A percentile compares a stretch with the other conserved stretches of the same genome.
Evolutionary conservation across 2,888 invertebrate species (phyloP).

Genomic region (Hymenopus coronatus): DNA sequence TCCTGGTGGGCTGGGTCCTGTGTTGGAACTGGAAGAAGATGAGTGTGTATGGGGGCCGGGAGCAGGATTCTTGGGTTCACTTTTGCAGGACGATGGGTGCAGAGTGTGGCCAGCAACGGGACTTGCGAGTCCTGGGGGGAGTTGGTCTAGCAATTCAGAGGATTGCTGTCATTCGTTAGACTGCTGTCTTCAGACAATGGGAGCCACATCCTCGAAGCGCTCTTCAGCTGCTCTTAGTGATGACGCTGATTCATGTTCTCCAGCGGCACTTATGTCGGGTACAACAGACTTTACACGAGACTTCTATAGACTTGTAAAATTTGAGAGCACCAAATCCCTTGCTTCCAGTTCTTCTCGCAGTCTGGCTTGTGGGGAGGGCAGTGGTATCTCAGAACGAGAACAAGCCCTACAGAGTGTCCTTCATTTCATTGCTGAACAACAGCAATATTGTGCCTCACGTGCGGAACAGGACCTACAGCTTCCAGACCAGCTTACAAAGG

Average conservation of each 20-base stretch:
- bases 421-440: constrained; percentile 73
- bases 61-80: constrained; percentile 58
- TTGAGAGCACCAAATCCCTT: constrained; percentile 75
- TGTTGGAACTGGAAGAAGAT: constrained; percentile 70
- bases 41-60: constrained; percentile 72
- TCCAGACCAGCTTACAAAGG: not conserved
- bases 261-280: constrained; percentile 56
- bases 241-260: constrained; percentile 44
- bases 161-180: constrained; percentile 35
- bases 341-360: constrained; percentile 71
- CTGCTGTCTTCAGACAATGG: constrained; percentile 41
- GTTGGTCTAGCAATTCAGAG: constrained; percentile 52
- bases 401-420: constrained; percentile 70
- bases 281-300: constrained; percentile 70
- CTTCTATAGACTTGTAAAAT: constrained; percentile 76
- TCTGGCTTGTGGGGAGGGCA: constrained; percentile 50
- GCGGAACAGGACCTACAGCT: constrained; percentile 52
- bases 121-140: constrained; percentile 57
- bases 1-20: constrained; percentile 36
- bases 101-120: constrained; percentile 30
- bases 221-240: constrained; percentile 69
- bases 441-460: constrained; percentile 63
- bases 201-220: constrained; percentile 57
- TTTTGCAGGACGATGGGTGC: constrained; percentile 23
- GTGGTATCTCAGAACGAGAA: constrained; percentile 54